Conservation (phyloP, 2,113 vertebrate genomes). For the Sylvilagus bachmani region DNA sequence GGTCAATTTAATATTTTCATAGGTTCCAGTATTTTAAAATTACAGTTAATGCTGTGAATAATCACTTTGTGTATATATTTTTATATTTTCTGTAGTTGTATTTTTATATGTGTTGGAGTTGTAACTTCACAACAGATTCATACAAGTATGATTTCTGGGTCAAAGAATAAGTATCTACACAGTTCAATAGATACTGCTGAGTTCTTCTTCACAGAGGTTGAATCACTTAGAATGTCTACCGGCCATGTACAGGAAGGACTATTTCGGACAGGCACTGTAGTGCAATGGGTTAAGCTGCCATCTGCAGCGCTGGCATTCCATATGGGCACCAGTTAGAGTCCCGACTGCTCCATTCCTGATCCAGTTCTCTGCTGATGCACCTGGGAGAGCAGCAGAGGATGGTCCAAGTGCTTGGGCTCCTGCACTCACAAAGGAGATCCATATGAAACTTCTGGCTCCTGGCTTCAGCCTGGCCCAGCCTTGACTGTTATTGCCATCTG, state of each 20-base stretch:
- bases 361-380: no score
- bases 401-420: no score
- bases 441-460: no score
- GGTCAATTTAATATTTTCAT: background rate
- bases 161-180: background rate
- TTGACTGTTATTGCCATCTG: no score
- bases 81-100: background rate
- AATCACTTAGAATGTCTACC: background rate
- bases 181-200: background rate
- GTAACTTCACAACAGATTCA: background rate
- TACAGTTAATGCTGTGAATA: background rate
- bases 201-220: background rate
- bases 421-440: no score
- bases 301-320: no score
- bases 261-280: no score
- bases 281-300: no score
- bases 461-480: no score
- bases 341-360: no score
- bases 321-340: no score
- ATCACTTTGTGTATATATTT: background rate
- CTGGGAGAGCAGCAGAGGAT: no score
- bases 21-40: conserved; percentile 31
- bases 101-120: background rate
- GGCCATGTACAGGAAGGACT: background rate
- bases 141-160: background rate